Percentiles rank a stretch among this genome's conserved stretches.
Conservation (phyloP, 2,888 invertebrate genomes). For the Nomada fucata region DNA sequence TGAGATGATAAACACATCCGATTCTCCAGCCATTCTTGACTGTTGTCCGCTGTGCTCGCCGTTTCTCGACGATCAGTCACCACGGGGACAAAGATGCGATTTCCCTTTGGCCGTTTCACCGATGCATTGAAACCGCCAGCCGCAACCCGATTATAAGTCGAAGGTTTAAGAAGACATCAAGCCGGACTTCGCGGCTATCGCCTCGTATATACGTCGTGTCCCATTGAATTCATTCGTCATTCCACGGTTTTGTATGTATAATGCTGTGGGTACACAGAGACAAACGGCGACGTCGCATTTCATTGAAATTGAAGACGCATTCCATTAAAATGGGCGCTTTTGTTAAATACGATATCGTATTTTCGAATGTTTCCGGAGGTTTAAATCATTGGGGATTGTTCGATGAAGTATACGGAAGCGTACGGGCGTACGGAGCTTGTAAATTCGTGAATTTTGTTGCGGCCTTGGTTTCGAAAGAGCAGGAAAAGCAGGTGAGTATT, state of each 20-base stretch:
- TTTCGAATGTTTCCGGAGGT: neutral
- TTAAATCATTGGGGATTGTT: neutral
- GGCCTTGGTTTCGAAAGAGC: constrained; percentile 28
- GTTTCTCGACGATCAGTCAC: constrained; percentile 43
- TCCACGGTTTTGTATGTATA: constrained; percentile 33
- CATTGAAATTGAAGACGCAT: constrained; percentile 46
- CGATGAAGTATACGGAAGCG: neutral
- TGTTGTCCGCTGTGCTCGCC: constrained; percentile 22
- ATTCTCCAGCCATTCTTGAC: constrained; percentile 11
- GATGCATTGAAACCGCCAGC: constrained; percentile 24
- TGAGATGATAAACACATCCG: constrained; percentile 49
- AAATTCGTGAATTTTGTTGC: neutral
- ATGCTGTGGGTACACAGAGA: constrained; percentile 29
- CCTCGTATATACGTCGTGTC: constrained; percentile 43
- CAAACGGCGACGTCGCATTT: constrained; percentile 50
- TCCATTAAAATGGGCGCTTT: no score
- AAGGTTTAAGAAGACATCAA: constrained; percentile 59
- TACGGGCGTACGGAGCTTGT: constrained; percentile 4
- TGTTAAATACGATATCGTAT: no score
- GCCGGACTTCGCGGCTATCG: constrained; percentile 40
- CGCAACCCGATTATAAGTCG: constrained; percentile 46
- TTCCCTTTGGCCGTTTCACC: constrained; percentile 59
- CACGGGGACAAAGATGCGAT: constrained; percentile 54
- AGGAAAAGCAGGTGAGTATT: neutral
- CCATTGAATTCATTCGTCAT: constrained; percentile 64